phyloP scores from a whole-genome alignment of 2,888 invertebrate genomes.

The Leptarthrus brevirostris region DNA sequence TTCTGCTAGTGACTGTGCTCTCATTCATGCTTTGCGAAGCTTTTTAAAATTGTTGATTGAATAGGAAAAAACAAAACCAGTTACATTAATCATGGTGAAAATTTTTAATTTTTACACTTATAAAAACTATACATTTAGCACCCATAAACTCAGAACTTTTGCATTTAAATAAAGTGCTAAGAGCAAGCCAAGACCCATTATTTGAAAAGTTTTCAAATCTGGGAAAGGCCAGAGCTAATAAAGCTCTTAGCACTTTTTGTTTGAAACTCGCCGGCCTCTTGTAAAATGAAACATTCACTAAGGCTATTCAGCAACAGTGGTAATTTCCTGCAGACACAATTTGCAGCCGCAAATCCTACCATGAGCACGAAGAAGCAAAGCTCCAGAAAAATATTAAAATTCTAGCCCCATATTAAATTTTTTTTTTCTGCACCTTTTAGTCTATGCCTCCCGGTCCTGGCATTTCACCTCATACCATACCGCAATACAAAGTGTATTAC shows the following conservation, averaged over 20 bases:
- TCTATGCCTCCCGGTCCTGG: background rate
- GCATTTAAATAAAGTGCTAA: background rate
- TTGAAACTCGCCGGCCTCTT: background rate
- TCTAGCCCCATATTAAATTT: constrained; percentile 45
- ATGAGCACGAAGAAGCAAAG: background rate
- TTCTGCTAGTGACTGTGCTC: too few species aligned
- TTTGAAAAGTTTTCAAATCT: constrained; percentile 45
- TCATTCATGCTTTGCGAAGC: too few species aligned
- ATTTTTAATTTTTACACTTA: too few species aligned
- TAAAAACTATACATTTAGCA: too few species aligned
- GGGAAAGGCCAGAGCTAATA: constrained; percentile 32
- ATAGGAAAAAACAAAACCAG: too few species aligned
- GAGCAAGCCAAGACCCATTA: constrained; percentile 15
- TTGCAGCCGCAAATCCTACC: constrained; percentile 26
- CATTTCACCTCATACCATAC: background rate
- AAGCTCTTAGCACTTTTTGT: constrained; percentile 33
- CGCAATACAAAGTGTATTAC: constrained; percentile 35
- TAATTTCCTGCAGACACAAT: constrained; percentile 44
- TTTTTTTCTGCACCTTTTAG: constrained; percentile 2
- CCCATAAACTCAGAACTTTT: too few species aligned
- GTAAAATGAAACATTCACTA: constrained; percentile 39
- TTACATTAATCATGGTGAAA: too few species aligned
- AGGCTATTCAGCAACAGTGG: constrained; percentile 19
- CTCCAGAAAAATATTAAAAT: constrained; percentile 42
- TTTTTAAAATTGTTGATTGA: too few species aligned